Conservation (phyloP, 2,797 vertebrate species). For the Phataginus tricuspis region DNA sequence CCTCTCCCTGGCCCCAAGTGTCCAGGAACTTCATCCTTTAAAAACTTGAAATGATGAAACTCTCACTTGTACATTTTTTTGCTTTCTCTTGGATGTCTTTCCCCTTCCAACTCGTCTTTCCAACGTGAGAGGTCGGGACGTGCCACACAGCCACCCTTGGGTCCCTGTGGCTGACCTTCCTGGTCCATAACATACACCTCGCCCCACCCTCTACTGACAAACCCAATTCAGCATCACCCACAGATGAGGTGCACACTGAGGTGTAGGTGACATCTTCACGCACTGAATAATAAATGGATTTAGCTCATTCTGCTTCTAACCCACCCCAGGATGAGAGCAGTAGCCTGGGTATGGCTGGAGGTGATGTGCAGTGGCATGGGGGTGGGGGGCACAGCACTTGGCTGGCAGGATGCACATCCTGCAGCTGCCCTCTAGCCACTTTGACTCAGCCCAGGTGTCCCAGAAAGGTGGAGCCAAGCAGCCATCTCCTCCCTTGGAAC, state of each 20-base stretch:
- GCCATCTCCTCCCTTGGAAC: background rate
- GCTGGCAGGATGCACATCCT: too few species aligned
- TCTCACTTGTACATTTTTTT: background rate
- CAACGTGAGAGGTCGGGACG: background rate
- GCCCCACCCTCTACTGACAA: background rate
- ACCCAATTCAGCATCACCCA: background rate
- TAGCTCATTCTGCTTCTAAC: background rate
- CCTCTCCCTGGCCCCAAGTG: background rate
- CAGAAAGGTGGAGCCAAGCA: background rate
- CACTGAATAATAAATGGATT: too few species aligned
- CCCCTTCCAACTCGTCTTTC: background rate
- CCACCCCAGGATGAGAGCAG: too few species aligned
- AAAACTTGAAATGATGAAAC: background rate
- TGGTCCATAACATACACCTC: background rate
- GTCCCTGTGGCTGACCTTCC: background rate
- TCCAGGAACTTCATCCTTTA: background rate
- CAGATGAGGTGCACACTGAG: background rate
- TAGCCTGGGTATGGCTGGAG: background rate
- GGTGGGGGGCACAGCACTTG: background rate
- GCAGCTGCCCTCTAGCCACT: background rate
- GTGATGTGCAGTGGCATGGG: background rate
- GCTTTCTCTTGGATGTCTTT: background rate
- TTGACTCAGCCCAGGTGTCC: background rate
- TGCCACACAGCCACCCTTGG: too few species aligned
- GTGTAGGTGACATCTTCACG: fast-evolving